Evolutionary conservation across 2,113 vertebrate genomes (phyloP), one percentile per base, ranked within the genome.

Genomic region (Tychaedon coryphoeus): DNA sequence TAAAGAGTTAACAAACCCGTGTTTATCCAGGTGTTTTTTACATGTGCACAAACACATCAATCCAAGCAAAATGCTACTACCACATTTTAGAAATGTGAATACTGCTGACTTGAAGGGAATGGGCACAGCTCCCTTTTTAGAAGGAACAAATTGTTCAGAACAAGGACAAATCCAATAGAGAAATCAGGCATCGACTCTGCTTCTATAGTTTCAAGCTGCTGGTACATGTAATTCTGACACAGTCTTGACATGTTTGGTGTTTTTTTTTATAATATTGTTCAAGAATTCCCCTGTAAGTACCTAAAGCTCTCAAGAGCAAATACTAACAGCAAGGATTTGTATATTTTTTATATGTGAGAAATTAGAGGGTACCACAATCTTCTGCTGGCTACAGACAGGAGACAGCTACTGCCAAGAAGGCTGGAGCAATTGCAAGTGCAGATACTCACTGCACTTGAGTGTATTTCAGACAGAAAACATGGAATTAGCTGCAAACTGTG

Each of bases 121-220:
- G 92, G 93, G 92, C 94, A 96, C 72, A 43, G 92, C 75, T 96
- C 94, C 96, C 88, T 93, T 88, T 96, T 93, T 93, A 88, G 85
- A 96, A 92, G 42, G 92, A 92, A 97, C 95, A 93, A 95, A 92
- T 84, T 94, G 93, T 94, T 94, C 95, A 66, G 92, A 97, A 96
- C 85, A 88, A 96, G 90, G 81, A 94, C 85, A 93, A 94, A 94
- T 71, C 90, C 74, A 96, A 94, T n/a, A 92, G 33, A 83, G 81
- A 90, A 96, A 94, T 65, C 65, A 61, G 73, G 79, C 83, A 71
- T 23, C 0, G 0, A 45, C 48, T 88, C 61, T 15, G 34, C 56
- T 81, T 74, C 76, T 90, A 71, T 79, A 78, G 57, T 93, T 96
- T 88, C 79, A 67, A 62, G 90, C 48, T 86, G 56, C 71, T 74